Base-by-base conservation (phyloP, 2,888 invertebrate genomes). In the Dynastes grantii region DNA sequence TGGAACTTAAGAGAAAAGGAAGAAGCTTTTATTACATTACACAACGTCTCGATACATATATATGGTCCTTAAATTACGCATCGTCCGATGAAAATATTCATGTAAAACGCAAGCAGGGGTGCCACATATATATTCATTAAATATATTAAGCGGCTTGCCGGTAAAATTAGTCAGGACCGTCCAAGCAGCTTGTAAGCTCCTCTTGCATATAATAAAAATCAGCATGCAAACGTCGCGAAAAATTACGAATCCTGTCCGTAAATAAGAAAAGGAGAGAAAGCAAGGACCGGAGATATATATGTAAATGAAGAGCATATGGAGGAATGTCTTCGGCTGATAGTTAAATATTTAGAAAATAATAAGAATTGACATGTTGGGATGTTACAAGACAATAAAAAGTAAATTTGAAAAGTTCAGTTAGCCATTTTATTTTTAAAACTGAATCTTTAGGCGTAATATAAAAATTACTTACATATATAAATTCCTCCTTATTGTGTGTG, bases 161-260 rank as follows among this genome's bases (percentile, higher is more conserved):
- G 32, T 6, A 51, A 77, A 77, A 77, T 77, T 77, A 77, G 76
- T 37, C n/a, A 13, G 16, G 51, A 37, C 45, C 16, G 9, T 77
- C 51, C 58, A 37, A 13, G 53, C 55, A 29, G 55, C 65, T 77
- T 58, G 68, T 68, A 68, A 63, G 32, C 29, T 29, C 61, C 61
- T 32, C 29, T 63, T 45, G 16, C n/a, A 27, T 68, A 68, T 68
- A 68, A 68, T 51, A 58, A 77, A 63, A 45, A 68, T 53, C 70
- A 40, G 79, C 80, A 78, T 77, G 78, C 78, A 76, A 1, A 71
- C 37, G 37, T 61, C 49, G 64, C 32, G 77, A 68, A 77, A 70
- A 80, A 87, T 84, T 86, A 86, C 86, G 86, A 86, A 84, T 77
- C 83, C 81, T 82, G 83, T 85, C 84, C 83, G 79, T 85, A 83